Evolutionary conservation across 2,797 vertebrate species (phyloP).

Genomic region (Characodon lateralis): DNA sequence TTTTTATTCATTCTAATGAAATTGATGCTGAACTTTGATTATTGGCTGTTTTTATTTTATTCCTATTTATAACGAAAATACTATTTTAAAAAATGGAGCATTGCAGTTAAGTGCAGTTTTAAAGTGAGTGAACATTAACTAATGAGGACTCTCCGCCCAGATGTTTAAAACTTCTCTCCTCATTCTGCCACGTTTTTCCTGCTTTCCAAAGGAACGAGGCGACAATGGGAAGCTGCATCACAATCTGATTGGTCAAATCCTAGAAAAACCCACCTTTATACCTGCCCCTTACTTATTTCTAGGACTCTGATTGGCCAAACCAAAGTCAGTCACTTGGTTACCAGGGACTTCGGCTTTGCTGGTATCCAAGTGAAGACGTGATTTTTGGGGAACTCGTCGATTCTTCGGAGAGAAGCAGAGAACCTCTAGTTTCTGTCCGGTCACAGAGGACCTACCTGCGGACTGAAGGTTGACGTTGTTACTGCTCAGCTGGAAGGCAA

Average conservation of each 20-base stretch:
- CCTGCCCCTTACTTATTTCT: not conserved
- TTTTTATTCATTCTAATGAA: not conserved
- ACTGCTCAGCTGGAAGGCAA: not conserved
- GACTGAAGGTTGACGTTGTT: not conserved
- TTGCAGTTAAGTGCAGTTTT: no score
- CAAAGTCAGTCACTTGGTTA: slow-evolving; percentile 33
- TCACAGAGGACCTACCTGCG: no score
- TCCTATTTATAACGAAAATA: not conserved
- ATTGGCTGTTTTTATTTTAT: not conserved
- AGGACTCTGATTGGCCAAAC: slow-evolving; percentile 17
- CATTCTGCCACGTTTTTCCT: slow-evolving; percentile 65
- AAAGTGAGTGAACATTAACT: not conserved
- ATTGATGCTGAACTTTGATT: not conserved
- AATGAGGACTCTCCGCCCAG: slow-evolving; percentile 18
- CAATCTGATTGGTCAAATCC: slow-evolving; percentile 41
- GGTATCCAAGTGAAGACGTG: slow-evolving; percentile 52
- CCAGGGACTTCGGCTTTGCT: slow-evolving; percentile 51
- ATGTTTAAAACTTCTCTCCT: slow-evolving; percentile 33
- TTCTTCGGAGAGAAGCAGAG: not conserved
- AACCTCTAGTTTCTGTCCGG: fast-evolving
- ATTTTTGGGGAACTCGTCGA: slow-evolving; percentile 5
- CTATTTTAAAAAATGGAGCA: not conserved
- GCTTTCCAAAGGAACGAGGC: slow-evolving; percentile 30
- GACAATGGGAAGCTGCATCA: slow-evolving; percentile 14
- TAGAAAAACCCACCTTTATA: not conserved